Evolutionary conservation across 2,113 vertebrate genomes (phyloP).

Genomic region (human (Homo sapiens)): GRCh38 chr13:35198001-35198500

Average conservation of each 20-base stretch:
- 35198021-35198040: not conserved
- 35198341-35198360: slow-evolving; percentile 24
- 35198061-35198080: not conserved
- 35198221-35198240: not conserved
- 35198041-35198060: not conserved
- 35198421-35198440: slow-evolving; percentile 39
- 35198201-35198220: not conserved
- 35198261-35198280: not conserved
- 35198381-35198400: slow-evolving; percentile 21
- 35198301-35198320: not conserved
- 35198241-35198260: not conserved
- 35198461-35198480: not conserved
- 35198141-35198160: not conserved
- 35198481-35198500: slow-evolving; percentile 31
- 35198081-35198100: not conserved
- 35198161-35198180: not conserved
- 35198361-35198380: not conserved
- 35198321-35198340: slow-evolving; percentile 41
- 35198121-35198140: not conserved
- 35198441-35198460: not conserved
- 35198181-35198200: not conserved
- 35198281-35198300: not conserved
- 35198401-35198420: slow-evolving; percentile 13
- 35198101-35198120: not conserved
- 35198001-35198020: not conserved